Percentiles rank a stretch among this genome's conserved stretches.
Conservation (phyloP, 2,888 invertebrate species). For the Hedychridium roseum region DNA sequence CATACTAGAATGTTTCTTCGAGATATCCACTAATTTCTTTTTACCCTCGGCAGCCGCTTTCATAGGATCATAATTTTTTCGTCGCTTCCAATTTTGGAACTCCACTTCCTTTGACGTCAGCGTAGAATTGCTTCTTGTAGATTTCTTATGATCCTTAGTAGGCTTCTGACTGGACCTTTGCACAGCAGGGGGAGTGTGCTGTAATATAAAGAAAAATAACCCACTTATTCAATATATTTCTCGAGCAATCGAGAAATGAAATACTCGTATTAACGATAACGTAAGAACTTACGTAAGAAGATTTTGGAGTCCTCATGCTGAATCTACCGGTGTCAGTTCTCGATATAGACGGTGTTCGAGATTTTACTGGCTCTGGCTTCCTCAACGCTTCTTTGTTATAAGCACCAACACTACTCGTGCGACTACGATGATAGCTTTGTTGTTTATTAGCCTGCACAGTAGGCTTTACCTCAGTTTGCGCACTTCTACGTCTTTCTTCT, state of each 20-base stretch:
- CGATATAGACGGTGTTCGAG: conserved; percentile 62
- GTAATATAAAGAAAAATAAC: too few species aligned
- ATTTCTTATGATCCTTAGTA: conserved; percentile 65
- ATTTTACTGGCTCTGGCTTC: conserved; percentile 42
- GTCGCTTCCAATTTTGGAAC: conserved; percentile 94
- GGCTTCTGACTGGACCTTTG: conserved; percentile 44
- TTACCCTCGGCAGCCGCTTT: conserved; percentile 90
- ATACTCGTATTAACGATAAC: too few species aligned
- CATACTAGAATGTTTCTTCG: conserved; percentile 50
- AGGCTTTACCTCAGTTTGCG: conserved; percentile 44
- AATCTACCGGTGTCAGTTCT: conserved; percentile 72
- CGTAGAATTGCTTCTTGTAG: conserved; percentile 74
- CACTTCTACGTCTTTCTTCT: conserved; percentile 47
- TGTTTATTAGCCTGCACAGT: conserved; percentile 35
- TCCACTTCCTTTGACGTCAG: conserved; percentile 82
- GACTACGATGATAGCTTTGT: conserved; percentile 42
- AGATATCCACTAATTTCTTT: conserved; percentile 64
- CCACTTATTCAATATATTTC: too few species aligned
- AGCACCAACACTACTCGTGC: conserved; percentile 37
- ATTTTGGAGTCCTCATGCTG: conserved; percentile 69
- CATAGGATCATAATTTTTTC: conserved; percentile 95
- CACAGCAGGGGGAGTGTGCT: conserved; percentile 25
- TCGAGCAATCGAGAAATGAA: too few species aligned
- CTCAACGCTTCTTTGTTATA: conserved; percentile 42
- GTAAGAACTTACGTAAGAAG: conserved; percentile 37